phyloP scores from a whole-genome alignment of 2,888 invertebrate genomes.

The Lobophora halterata region DNA sequence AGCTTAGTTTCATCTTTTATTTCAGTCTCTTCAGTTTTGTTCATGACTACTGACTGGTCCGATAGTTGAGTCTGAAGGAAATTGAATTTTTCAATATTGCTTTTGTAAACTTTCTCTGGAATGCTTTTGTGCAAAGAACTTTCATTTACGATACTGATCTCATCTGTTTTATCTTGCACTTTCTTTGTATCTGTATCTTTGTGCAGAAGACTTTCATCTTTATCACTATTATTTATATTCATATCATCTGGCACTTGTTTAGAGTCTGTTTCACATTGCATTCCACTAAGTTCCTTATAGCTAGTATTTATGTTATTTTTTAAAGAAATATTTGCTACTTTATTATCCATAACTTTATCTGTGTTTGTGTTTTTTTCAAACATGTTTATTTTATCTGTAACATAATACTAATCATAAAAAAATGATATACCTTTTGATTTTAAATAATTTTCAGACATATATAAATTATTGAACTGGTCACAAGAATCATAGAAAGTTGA shows the following conservation, averaged over 20 bases:
- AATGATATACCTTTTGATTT: too few species aligned
- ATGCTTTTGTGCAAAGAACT: conserved; percentile 22
- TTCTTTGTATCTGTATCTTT: conserved; percentile 26
- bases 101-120: conserved; percentile 64
- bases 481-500: conserved; percentile 1
- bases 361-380: conserved; percentile 61
- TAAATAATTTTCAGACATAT: background rate
- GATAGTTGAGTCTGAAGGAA: conserved; percentile 70
- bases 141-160: background rate
- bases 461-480: too few species aligned
- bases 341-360: conserved; percentile 61
- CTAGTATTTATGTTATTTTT: conserved; percentile 56
- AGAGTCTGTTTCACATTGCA: conserved; percentile 41
- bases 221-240: conserved; percentile 22
- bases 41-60: conserved; percentile 41
- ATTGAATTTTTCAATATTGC: conserved; percentile 63
- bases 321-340: conserved; percentile 60
- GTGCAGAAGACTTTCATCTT: conserved; percentile 12
- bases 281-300: conserved; percentile 46
- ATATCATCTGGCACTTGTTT: conserved; percentile 30
- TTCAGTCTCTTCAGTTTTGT: conserved; percentile 38
- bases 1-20: conserved; percentile 35
- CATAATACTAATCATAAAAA: conserved; percentile 16
- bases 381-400: conserved; percentile 76
- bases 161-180: conserved; percentile 3